Base-by-base conservation (phyloP, 2,113 vertebrate genomes). In the Chaetura pelagica region DNA sequence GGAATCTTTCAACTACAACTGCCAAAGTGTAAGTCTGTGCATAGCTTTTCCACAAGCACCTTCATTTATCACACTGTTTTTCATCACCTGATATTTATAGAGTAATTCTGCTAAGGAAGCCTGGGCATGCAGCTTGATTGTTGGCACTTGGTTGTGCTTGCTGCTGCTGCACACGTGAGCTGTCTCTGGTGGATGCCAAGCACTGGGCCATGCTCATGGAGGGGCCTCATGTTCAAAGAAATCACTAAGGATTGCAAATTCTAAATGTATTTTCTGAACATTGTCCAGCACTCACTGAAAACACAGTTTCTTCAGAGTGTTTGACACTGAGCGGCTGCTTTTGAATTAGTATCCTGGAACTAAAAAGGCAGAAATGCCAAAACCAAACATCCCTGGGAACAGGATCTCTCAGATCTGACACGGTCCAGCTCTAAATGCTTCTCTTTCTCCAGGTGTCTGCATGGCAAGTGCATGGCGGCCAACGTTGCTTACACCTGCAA, bases 401-500 rank as follows among this genome's bases (percentile, higher is more conserved):
- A 64, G 48, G 58, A 69, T 23, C 55, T 64, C 38, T 27, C 57
- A 9, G 3, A 0, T 48, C 26, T 52, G 32, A 69, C 44, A 30
- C 40, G 54, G 49, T 35, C 17, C 79, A 59, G 51, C 59, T 77
- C 91, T 82, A 64, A 83, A n/a, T 30, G 59, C 34, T 67, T 84
- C 72, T 97, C 88, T 81, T 68, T 83, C 94, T 54, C 22, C 97
- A 99, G 99, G 96, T 99, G 99, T 94, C 94, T 97, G 68, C 98
- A 99, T 1, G 99, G 99, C 1, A 94, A 96, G 82, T 99, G 99
- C 73, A 86, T 97, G 44, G 97, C 97, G 0, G 97, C 98, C 11
- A 98, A 97, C 23, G 87, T 97, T 63, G 98, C 98, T 7, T 99
- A 99, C 90, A 97, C 97, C 78, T 99, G 99, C 90, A 98, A 98